Conservation (phyloP, 2,888 invertebrate genomes). For the Caenorhabditis virilis region DNA sequence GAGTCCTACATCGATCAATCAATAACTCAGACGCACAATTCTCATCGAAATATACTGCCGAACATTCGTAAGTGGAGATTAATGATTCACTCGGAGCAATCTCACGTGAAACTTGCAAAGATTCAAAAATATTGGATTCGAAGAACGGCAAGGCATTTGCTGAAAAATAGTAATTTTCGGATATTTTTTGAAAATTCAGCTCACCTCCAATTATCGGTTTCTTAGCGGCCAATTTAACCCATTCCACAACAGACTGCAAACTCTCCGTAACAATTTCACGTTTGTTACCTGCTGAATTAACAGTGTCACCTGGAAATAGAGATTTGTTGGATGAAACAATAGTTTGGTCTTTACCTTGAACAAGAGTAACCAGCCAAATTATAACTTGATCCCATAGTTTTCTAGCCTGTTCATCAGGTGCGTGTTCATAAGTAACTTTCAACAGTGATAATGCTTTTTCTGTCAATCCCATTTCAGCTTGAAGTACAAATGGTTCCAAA, state of each 20-base stretch:
- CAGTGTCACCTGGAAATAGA: conserved; percentile 47
- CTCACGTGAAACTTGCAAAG: conserved; percentile 19
- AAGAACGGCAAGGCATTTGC: not conserved
- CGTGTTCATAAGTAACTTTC: conserved; percentile 1
- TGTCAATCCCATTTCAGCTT: conserved; percentile 64
- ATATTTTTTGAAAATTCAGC: too few relatives aligned
- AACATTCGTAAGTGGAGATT: conserved; percentile 7
- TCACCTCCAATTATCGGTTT: not conserved
- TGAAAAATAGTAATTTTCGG: not conserved
- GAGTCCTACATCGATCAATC: conserved; percentile 4
- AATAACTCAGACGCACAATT: conserved; percentile 10
- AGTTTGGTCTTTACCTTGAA: conserved; percentile 17
- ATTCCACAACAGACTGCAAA: conserved; percentile 38
- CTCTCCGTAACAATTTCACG: conserved; percentile 52
- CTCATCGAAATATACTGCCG: conserved; percentile 4
- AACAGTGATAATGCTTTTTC: conserved; percentile 40
- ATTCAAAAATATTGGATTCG: conserved; percentile 25
- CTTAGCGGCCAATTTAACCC: conserved; percentile 41
- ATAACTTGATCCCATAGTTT: conserved; percentile 17
- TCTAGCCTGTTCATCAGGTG: not conserved
- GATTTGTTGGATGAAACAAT: not conserved
- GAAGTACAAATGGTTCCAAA: conserved; percentile 63
- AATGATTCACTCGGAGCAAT: conserved; percentile 9
- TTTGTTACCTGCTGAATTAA: conserved; percentile 51
- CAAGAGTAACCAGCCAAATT: conserved; percentile 28